Conservation (phyloP, 2,888 invertebrate species). For the Sesia bembeciformis region DNA sequence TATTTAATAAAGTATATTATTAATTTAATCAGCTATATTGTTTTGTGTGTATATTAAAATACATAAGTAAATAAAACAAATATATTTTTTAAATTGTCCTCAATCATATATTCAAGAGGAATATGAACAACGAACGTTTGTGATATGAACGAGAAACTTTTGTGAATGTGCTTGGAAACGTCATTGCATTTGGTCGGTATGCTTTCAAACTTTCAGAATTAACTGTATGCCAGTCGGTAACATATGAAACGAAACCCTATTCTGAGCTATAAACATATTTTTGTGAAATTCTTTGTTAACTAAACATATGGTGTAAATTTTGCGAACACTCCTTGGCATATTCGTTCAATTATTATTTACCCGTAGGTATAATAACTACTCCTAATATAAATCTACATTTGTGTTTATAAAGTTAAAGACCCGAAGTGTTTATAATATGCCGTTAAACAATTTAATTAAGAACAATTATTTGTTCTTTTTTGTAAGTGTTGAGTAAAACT, state of each 20-base stretch:
- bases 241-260: not conserved
- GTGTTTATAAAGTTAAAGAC: too few species aligned
- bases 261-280: not conserved
- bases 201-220: constrained; percentile 1
- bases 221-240: constrained; percentile 1
- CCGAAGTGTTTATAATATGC: too few species aligned
- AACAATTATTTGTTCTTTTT: too few species aligned
- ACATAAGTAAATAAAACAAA: too few species aligned
- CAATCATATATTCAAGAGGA: too few species aligned
- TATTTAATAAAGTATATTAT: too few species aligned
- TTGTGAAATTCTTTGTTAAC: not conserved
- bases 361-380: not conserved
- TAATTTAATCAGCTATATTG: too few species aligned
- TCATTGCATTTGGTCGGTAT: constrained; percentile 2
- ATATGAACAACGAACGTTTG: too few species aligned
- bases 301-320: not conserved
- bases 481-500: too few species aligned
- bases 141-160: not conserved
- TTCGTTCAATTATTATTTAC: not conserved
- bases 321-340: not conserved
- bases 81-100: too few species aligned
- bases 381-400: not conserved
- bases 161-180: constrained; percentile 2
- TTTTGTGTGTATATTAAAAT: too few species aligned
- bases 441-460: too few species aligned